phyloP scores from a whole-genome alignment of 1,140 invertebrate species.

The Argopecten irradians region DNA sequence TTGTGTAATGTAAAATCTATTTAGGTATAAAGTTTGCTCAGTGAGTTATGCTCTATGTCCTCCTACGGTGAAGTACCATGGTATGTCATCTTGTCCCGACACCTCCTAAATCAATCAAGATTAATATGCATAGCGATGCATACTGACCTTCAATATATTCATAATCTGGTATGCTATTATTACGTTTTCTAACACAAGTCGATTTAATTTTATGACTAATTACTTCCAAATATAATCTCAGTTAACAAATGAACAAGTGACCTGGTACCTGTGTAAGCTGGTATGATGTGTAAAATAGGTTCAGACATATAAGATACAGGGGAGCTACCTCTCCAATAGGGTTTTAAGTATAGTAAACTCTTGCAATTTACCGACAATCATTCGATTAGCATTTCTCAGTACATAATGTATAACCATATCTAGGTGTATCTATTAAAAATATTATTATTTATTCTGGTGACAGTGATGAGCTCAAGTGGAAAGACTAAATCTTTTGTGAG shows the following conservation, averaged over 20 bases:
- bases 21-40: conserved; percentile 2
- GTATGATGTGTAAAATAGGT: not conserved
- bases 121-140: not conserved
- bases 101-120: not conserved
- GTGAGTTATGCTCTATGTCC: not conserved
- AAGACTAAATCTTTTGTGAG: not conserved
- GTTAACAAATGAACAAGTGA: not conserved
- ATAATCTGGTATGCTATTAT: no score
- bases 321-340: not conserved
- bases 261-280: not conserved
- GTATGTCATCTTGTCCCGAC: not conserved
- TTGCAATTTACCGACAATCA: not conserved
- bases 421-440: not conserved
- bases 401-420: not conserved
- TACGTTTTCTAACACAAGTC: no score
- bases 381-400: not conserved
- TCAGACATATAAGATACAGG: not conserved
- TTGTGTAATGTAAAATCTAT: conserved; percentile 18
- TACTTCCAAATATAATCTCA: no score
- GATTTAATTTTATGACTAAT: not conserved
- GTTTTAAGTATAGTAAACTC: not conserved
- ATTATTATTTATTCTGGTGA: not conserved
- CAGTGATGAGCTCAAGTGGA: not conserved
- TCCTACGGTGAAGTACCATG: not conserved
- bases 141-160: not conserved